Evolutionary conservation across 2,797 vertebrate genomes (phyloP), one percentile per base, ranked within the genome.

Genomic region (Acrossocheilus fasciatus): DNA sequence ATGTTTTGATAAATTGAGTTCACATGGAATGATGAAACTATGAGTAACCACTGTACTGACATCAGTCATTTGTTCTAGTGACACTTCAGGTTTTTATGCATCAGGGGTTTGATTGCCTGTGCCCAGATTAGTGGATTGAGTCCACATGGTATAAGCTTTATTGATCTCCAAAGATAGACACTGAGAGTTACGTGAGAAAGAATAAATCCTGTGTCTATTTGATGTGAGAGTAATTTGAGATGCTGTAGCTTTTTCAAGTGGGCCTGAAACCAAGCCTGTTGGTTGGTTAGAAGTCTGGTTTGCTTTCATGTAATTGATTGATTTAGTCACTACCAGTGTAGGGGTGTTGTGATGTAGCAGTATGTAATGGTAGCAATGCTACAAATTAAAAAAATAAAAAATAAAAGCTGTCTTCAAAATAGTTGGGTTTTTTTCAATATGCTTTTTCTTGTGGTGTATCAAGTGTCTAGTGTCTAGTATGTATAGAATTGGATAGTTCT

Each of bases 301-400:
- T 83, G 54, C 50, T 89, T 68, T 76, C 68, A 80, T 83, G 66
- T 73, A 69, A 88, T 84, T 86, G 74, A 89, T 89, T 89, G 81
- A 89, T 91, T 87, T 87, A 57, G 85, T 86, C 86, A 86, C 85
- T 86, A 59, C 79, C 11, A 64, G 57, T 81, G 72, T 88, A 26
- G 4, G n/a, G n/a, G 11, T 26, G 59, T 62, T 26, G 9, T 26
- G 59, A 26, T 14, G 11, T 62, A 26, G 59, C 11, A 26, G 59
- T 59, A 11, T n/a, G 57, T n/a, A n/a, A 59, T 30, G 68, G 45
- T 14, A 50, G 15, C 47, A 17, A 50, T 50, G 45, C 45, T 47
- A 47, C 12, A 47, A 47, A 41, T 41, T 7, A 41, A 41, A 41
- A 41, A 2, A 47, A 30, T 30, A 30, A 30, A 30, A 30, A 30